Conservation (phyloP, 2,888 invertebrate genomes). For the Meandrusa payeni region DNA sequence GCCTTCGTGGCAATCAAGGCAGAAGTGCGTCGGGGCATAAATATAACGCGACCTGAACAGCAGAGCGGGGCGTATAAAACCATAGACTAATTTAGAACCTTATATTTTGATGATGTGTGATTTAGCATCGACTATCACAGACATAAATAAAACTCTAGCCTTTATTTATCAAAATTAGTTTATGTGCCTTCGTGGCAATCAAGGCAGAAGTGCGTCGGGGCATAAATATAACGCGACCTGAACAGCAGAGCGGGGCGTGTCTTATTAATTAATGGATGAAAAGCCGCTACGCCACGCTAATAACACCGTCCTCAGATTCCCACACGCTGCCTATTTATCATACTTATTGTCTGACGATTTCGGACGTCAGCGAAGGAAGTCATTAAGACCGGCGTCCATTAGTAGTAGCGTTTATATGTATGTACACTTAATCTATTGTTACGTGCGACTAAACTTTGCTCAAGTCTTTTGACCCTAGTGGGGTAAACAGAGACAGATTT, state of each 20-base stretch:
- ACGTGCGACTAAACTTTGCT: too few species aligned
- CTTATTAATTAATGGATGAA: constrained; percentile 74
- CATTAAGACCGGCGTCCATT: constrained; percentile 57
- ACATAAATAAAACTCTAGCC: too few species aligned
- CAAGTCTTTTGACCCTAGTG: too few species aligned
- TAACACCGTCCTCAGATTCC: constrained; percentile 60
- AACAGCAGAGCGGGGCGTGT: constrained; percentile 46
- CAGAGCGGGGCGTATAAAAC: constrained; percentile 52
- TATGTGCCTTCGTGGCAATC: too few species aligned
- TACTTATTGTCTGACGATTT: constrained; percentile 74
- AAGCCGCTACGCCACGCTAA: constrained; percentile 62
- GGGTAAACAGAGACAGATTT: too few species aligned
- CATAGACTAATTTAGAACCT: too few species aligned
- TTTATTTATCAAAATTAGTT: too few species aligned
- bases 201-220: constrained; percentile 62
- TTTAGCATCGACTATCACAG: too few species aligned
- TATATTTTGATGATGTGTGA: too few species aligned
- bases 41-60: constrained; percentile 45
- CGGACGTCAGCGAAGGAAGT: constrained; percentile 73
- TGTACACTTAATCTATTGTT: too few species aligned
- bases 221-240: constrained; percentile 57
- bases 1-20: constrained; percentile 66
- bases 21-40: constrained; percentile 66
- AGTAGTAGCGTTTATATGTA: constrained; percentile 53
- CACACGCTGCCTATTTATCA: constrained; percentile 74